These are phyloP conservation scores for Kryptolebias ocellatus DNA, from an alignment of 2,797 vertebrate genomes.

Conservation along the genomic window DNA sequence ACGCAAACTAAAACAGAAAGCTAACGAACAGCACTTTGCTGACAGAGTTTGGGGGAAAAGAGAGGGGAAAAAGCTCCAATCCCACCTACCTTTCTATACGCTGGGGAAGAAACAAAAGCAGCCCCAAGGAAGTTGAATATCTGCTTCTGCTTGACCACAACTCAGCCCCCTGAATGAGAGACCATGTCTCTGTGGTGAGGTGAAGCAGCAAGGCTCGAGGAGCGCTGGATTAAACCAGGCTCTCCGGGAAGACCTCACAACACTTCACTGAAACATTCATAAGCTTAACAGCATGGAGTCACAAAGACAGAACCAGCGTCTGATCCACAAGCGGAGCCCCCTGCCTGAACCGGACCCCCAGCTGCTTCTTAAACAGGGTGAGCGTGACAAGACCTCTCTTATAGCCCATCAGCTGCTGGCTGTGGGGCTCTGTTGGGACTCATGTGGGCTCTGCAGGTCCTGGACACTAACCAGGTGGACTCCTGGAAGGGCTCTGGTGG, in stretches of 20 bases:
- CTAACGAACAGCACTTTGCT: slow-evolving; percentile 70
- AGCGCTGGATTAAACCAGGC: slow-evolving; percentile 53
- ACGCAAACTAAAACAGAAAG: slow-evolving; percentile 80
- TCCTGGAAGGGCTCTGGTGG: slow-evolving; percentile 44
- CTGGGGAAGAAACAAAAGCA: slow-evolving; percentile 33
- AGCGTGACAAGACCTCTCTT: slow-evolving; percentile 59
- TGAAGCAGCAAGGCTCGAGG: slow-evolving; percentile 50
- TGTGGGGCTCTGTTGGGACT: slow-evolving; percentile 45
- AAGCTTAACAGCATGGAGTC: slow-evolving; percentile 65
- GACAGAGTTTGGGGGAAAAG: slow-evolving; percentile 75
- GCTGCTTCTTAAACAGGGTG: slow-evolving; percentile 59
- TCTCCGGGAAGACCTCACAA: slow-evolving; percentile 70
- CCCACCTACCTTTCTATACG: slow-evolving; percentile 60
- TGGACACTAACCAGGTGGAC: slow-evolving; percentile 50
- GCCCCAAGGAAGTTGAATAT: slow-evolving; percentile 65
- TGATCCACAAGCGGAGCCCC: slow-evolving; percentile 60
- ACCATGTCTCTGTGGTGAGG: slow-evolving; percentile 48
- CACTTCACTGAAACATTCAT: slow-evolving; percentile 74
- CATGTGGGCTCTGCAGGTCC: slow-evolving; percentile 47
- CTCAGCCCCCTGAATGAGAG: slow-evolving; percentile 53
- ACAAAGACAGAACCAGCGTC: slow-evolving; percentile 50
- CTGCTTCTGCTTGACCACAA: slow-evolving; percentile 76
- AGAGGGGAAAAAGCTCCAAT: slow-evolving; percentile 57
- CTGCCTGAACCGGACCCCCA: slow-evolving; percentile 57
- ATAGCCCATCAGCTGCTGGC: slow-evolving; percentile 58